Conservation (phyloP, 2,888 invertebrate species). For the Cerceris rybyensis region DNA sequence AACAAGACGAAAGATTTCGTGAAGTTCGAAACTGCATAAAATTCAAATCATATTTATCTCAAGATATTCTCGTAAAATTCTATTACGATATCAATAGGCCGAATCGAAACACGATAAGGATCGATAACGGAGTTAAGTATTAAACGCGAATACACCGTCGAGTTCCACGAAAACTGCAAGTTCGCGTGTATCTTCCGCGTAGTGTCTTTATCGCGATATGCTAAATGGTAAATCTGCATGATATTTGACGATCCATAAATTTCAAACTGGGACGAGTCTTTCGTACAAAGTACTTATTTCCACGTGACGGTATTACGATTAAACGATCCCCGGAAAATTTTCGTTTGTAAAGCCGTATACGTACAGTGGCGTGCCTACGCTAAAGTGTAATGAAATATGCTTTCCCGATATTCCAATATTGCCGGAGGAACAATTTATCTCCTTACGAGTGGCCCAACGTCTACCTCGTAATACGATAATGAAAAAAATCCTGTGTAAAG, state of each 20-base stretch:
- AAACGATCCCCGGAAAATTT: constrained; percentile 63
- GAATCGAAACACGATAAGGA: background rate
- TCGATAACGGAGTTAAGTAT: too few relatives aligned
- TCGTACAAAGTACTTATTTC: constrained; percentile 58
- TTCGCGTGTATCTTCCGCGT: background rate
- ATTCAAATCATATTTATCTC: too few relatives aligned
- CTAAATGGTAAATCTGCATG: constrained; percentile 45
- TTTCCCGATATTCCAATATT: constrained; percentile 77
- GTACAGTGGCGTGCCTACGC: constrained; percentile 43
- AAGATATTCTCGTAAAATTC: background rate
- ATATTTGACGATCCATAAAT: constrained; percentile 62
- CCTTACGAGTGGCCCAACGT: constrained; percentile 55
- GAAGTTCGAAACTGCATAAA: too few relatives aligned
- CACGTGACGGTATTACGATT: constrained; percentile 59
- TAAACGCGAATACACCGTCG: too few relatives aligned
- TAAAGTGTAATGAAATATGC: constrained; percentile 73
- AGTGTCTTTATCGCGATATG: constrained; percentile 2
- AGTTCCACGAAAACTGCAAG: too few relatives aligned
- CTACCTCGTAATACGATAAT: constrained; percentile 67
- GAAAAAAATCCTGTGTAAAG: constrained; percentile 64
- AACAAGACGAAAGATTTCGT: too few relatives aligned
- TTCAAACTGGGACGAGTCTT: constrained; percentile 39
- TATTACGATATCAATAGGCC: background rate
- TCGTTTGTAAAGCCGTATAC: constrained; percentile 42
- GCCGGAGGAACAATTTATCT: constrained; percentile 73